Base-by-base conservation (phyloP, 2,113 vertebrate species). In the Bagarius yarrelli region DNA sequence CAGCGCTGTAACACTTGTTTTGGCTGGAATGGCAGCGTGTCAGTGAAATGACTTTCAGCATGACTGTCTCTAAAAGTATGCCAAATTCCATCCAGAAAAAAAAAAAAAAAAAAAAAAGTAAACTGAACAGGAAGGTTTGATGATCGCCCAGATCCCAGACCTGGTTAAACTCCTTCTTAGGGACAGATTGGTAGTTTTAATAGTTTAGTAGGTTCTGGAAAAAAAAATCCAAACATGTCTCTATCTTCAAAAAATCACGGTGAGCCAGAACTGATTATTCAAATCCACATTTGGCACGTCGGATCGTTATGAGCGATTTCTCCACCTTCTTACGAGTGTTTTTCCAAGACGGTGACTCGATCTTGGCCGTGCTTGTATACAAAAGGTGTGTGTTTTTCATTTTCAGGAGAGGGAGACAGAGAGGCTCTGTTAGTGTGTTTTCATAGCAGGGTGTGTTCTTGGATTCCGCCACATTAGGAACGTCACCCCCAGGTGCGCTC, bases 401-500 rank as follows among this genome's bases (percentile, higher is more conserved):
- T 89, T 90, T 88, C 85, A 90, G 88, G 85, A 93, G 90, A 89
- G 88, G 87, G 79, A 64, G 72, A 78, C 77, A 87, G 36, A 89
- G 61, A 83, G 79, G 83, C 82, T 70, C 61, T 83, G 63, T 83
- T 84, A 76, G 81, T 77, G 81, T 55, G 88, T 92, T 91, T 92
- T 91, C 87, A 86, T 89, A 89, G 87, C 89, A 89, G 91, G 93
- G 91, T 88, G 91, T 92, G 92, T 90, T 91, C 90, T 87, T 90
- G 89, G 92, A 93, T 91, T 92, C 91, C 92, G 88, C 87, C 84
- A 89, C 89, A 92, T 86, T 87, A 90, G 86, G 87, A 78, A 92
- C 89, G 89, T 93, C 88, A 92, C 90, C 92, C 90, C 90, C 88
- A 90, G 91, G 91, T 92, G 88, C 83, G 90, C 84, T 50, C 77